A percentile compares a stretch with the other conserved stretches of the same genome.
Evolutionary conservation across 30 jellyfish, hydroid and myxozoan genomes (phyloP).

Genomic region (Aurelia sp.): DNA sequence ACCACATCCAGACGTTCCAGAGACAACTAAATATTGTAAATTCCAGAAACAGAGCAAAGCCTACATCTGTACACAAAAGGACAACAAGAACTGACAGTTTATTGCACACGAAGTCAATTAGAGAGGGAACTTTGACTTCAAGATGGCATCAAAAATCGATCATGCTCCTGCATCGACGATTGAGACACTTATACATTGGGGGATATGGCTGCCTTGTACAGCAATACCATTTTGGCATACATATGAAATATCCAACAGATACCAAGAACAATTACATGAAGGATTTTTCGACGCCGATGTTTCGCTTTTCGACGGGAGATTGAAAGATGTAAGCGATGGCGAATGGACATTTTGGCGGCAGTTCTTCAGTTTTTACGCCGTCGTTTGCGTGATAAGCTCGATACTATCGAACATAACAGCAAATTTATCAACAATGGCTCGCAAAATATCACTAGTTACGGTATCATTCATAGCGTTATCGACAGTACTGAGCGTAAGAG

Average conservation of each 20-base stretch:
- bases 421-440: conserved; percentile 42
- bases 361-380: conserved; percentile 42
- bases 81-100: not conserved
- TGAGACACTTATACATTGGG: conserved; percentile 68
- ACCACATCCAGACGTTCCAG: too few relatives aligned
- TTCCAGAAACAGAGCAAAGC: too few relatives aligned
- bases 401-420: conserved; percentile 26
- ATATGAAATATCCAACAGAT: conserved; percentile 53
- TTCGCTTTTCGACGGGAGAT: conserved; percentile 53
- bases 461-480: conserved; percentile 65
- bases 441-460: conserved; percentile 61
- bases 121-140: not conserved
- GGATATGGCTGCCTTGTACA: conserved; percentile 59
- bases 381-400: conserved; percentile 49
- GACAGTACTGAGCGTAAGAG: conserved; percentile 31
- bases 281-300: conserved; percentile 60
- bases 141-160: conserved; percentile 64
- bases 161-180: conserved; percentile 34
- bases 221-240: conserved; percentile 68
- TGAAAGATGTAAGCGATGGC: conserved; percentile 63
- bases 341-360: conserved; percentile 86
- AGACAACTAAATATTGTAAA: too few relatives aligned
- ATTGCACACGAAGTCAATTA: not conserved
- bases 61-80: not conserved
- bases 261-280: conserved; percentile 47